Evolutionary conservation across 2,113 vertebrate genomes (phyloP), one percentile per base, ranked within the genome.

Genomic region (Epinephelus fuscoguttatus): DNA sequence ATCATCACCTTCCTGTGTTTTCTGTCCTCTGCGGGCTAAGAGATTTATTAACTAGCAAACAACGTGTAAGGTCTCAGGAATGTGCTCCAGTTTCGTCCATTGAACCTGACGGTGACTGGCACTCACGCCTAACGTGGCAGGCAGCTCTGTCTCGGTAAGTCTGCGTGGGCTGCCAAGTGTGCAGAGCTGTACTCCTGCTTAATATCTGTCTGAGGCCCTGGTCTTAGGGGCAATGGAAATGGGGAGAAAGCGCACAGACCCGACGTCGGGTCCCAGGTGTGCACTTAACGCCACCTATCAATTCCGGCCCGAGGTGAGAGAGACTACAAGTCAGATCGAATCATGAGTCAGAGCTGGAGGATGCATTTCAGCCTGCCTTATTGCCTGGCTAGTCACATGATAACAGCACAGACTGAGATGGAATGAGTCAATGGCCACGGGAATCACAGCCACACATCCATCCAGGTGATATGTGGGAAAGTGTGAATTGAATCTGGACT

Each of bases 31-130:
- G 69, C 7, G 8, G 78, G 33, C 67, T 70, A 13, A 80, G 89
- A 84, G 86, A 93, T 92, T 89, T 92, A 92, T 94, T 91, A 92
- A 92, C 92, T 82, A 74, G 70, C 53, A 68, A 69, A 33, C 70
- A 75, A 56, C 45, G 15, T 81, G 78, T 87, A 86, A 88, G 70
- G 81, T 79, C 84, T 77, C 59, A 91, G 91, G 90, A 93, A 94
- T 94, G 88, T 89, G 86, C 81, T 89, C 83, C 64, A 84, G 70
- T 84, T 91, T 93, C 72, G 40, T 81, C 80, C 78, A 91, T 56
- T 84, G 84, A 79, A 87, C 79, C 82, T 77, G 88, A 90, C 45
- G 78, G 84, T 86, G 88, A 92, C 82, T 92, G 88, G 87, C 89
- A 85, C 84, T 81, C 76, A 78, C 50, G 21, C 73, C 76, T 84